Evolutionary conservation across 1,140 invertebrate species (phyloP).

Genomic region (Pachyrhynchus sulphureomaculatus): DNA sequence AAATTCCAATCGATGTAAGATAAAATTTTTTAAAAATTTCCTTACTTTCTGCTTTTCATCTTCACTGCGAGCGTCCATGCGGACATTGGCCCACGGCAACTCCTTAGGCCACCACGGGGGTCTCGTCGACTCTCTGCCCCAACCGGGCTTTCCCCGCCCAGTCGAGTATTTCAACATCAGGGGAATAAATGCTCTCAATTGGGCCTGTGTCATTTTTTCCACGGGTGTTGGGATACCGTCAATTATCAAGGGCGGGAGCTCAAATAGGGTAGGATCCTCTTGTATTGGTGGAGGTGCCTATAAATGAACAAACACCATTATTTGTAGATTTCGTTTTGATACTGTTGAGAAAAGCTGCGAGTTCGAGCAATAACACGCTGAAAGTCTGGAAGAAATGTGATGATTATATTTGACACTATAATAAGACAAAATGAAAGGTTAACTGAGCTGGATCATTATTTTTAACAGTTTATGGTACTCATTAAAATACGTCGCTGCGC

Average conservation of each 20-base stretch:
- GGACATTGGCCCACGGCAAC: constrained; percentile 95
- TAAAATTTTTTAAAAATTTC: too few species aligned
- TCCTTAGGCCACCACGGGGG: constrained; percentile 98
- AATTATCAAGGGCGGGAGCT: constrained; percentile 92
- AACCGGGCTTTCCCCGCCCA: constrained; percentile 94
- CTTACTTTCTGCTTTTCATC: constrained; percentile 96
- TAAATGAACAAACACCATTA: too few species aligned
- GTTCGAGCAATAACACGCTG: background rate
- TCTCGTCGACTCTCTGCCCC: constrained; percentile 94
- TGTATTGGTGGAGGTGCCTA: constrained; percentile 87
- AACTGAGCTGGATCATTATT: too few species aligned
- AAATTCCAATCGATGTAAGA: too few species aligned
- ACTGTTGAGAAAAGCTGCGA: background rate
- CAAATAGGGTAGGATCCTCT: constrained; percentile 90
- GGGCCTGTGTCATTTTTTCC: constrained; percentile 98
- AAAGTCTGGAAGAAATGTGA: background rate
- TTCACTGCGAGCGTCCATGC: constrained; percentile 94
- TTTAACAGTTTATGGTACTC: too few species aligned
- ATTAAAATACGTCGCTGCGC: too few species aligned
- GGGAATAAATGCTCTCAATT: constrained; percentile 93
- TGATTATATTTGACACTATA: background rate
- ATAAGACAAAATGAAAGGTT: too few species aligned
- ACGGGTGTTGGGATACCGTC: constrained; percentile 97
- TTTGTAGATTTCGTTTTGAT: too few species aligned
- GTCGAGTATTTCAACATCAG: constrained; percentile 98